Evolutionary conservation across 2,888 invertebrate species (phyloP), one percentile per base, ranked within the genome.

Genomic region (Meliscaeva auricollis): DNA sequence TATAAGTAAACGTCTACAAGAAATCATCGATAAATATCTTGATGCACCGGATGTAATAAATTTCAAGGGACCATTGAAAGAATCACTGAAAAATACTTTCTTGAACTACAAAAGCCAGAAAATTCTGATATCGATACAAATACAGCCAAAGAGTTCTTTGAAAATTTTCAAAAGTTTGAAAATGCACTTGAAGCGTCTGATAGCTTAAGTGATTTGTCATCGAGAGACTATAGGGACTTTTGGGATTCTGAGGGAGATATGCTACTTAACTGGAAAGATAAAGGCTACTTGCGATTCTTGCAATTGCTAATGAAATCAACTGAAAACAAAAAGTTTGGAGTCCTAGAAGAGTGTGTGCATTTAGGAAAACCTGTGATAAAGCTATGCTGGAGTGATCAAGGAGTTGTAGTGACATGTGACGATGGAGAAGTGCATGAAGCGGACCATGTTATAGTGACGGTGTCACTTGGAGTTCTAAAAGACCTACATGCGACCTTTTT

Each of bases 191-290:
- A 96, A 91, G 93, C 95, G 87, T 93, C 95, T 89, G 93, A 93
- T 92, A 89, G 93, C 89, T 93, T 96, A 94, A 92, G 93, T 92
- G 92, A 94, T 20, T 93, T 95, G 73, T 96, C 96, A 0, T 92
- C 94, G 3, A 92, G 91, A 85, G 94, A 94, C 1, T 91, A 94
- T 44, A 90, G 92, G 0, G 93, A 95, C 78, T 95, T 94, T 89
- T 92, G 94, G 93, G 92, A 92, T 0, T 96, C 96, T 89, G 94
- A 94, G 3, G 97, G 97, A 2, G 94, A 96, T 89, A 92, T 92
- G 30, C 90, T 94, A 87, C 91, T 95, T 1, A 94, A 95, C 89
- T 97, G 96, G 96, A 95, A 95, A 87, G 93, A 94, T 46, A 93
- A 92, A 80, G 96, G 96, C 0, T 87, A 73, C 58, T 7, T 48